These are phyloP conservation scores for Ephestia elutella DNA, from an alignment of 1,140 invertebrate genomes.

Conservation along the genomic window DNA sequence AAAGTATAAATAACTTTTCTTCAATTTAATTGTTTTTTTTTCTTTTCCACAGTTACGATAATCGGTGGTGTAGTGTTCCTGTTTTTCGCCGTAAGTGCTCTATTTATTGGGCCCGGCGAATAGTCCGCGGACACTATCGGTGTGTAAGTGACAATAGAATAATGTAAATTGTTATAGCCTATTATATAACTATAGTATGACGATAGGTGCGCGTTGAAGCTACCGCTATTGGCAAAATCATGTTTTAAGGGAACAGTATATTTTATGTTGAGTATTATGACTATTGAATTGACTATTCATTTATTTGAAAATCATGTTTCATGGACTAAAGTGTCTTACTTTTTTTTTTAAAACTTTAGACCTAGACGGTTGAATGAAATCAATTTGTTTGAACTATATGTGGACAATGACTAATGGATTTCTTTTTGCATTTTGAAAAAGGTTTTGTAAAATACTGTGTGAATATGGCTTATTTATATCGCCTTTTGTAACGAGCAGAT, in stretches of 20 bases:
- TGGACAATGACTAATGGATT: too few species aligned
- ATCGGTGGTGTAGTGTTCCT: slow-evolving; percentile 95
- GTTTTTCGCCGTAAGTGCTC: slow-evolving; percentile 92
- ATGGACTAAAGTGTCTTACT: too few species aligned
- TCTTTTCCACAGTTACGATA: slow-evolving; percentile 87
- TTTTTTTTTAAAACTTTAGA: too few species aligned
- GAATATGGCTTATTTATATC: too few species aligned
- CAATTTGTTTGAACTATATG: too few species aligned
- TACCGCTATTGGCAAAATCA: background rate
- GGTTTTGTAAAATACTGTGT: too few species aligned
- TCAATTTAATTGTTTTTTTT: slow-evolving; percentile 18
- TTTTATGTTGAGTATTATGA: background rate
- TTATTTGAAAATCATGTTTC: too few species aligned
- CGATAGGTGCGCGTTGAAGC: background rate
- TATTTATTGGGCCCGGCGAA: slow-evolving; percentile 80
- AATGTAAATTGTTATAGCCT: slow-evolving; percentile 24
- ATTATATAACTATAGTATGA: slow-evolving; percentile 11
- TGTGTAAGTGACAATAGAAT: slow-evolving; percentile 42
- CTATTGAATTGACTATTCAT: background rate
- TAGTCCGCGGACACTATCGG: slow-evolving; percentile 20
- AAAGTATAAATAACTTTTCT: too few species aligned
- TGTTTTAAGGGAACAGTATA: background rate
- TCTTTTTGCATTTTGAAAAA: too few species aligned
- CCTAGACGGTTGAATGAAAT: too few species aligned
- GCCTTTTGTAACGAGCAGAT: too few species aligned